phyloP scores from a whole-genome alignment of 2,113 vertebrate species.

The Uria aalge region DNA sequence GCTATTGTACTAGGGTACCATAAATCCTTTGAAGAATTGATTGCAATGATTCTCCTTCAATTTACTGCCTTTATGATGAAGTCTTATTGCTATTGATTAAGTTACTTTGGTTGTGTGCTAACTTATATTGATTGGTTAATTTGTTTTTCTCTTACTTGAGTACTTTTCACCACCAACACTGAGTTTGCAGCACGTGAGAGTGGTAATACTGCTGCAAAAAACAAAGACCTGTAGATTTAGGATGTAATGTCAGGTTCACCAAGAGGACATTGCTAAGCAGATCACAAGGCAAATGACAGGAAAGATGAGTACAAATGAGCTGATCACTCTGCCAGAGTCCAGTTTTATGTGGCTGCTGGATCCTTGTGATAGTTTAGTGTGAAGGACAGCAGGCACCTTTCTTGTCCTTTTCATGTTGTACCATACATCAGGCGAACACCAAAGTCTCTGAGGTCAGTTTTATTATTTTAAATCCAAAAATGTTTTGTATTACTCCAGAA shows the following conservation, averaged over 20 bases:
- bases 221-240: conserved; percentile 2
- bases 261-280: background rate
- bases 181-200: background rate
- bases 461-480: background rate
- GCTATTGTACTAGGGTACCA: background rate
- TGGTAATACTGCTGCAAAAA: background rate
- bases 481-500: background rate
- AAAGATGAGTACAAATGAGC: conserved; percentile 22
- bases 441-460: background rate
- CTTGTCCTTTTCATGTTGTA: background rate
- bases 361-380: background rate
- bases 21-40: background rate
- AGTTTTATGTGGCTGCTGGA: background rate
- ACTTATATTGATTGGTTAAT: background rate
- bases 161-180: background rate
- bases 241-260: background rate
- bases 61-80: background rate
- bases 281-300: background rate
- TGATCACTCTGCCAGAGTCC: conserved; percentile 20
- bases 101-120: background rate
- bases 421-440: background rate
- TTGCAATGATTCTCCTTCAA: background rate
- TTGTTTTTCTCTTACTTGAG: background rate
- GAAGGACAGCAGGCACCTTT: background rate
- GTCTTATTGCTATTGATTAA: background rate